A percentile compares a stretch with the other conserved stretches of the same genome.
phyloP scores from a whole-genome alignment of 2,888 invertebrate genomes.

The Epinotia brunnichana region DNA sequence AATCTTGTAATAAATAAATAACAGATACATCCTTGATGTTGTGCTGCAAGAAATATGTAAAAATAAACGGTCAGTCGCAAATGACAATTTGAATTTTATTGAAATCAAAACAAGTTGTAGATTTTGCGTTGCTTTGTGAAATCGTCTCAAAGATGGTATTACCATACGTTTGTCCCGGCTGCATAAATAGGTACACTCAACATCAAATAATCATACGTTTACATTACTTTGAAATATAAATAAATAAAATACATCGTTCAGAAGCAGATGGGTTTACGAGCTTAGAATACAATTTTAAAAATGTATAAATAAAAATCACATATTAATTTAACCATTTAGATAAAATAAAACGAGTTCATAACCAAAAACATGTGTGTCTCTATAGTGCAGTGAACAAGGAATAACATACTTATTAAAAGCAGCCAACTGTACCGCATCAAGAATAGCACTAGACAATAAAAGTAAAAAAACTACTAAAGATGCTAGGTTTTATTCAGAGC shows the following conservation, averaged over 20 bases:
- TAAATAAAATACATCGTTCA: neutral
- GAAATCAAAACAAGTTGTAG: conserved; percentile 58
- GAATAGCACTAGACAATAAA: conserved; percentile 38
- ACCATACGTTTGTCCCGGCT: conserved; percentile 63
- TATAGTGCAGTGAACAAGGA: neutral
- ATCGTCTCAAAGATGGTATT: conserved; percentile 57
- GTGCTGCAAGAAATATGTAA: conserved; percentile 37
- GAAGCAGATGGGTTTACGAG: neutral
- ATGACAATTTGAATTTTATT: conserved; percentile 37
- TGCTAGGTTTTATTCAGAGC: conserved; percentile 75
- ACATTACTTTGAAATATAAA: neutral
- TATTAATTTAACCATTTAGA: neutral
- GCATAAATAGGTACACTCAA: conserved; percentile 64
- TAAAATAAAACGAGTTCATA: neutral
- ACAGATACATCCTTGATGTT: conserved; percentile 35
- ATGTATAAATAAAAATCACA: neutral
- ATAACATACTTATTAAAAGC: neutral
- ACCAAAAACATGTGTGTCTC: neutral
- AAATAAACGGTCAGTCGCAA: conserved; percentile 29
- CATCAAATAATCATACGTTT: conserved; percentile 44
- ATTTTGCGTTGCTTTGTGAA: conserved; percentile 60
- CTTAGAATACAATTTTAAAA: neutral
- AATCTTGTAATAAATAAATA: conserved; percentile 37
- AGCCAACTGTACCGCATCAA: conserved; percentile 39
- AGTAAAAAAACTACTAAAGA: conserved; percentile 47